Conservation (phyloP, 1,140 invertebrate genomes). For the Parapsyche elsis region DNA sequence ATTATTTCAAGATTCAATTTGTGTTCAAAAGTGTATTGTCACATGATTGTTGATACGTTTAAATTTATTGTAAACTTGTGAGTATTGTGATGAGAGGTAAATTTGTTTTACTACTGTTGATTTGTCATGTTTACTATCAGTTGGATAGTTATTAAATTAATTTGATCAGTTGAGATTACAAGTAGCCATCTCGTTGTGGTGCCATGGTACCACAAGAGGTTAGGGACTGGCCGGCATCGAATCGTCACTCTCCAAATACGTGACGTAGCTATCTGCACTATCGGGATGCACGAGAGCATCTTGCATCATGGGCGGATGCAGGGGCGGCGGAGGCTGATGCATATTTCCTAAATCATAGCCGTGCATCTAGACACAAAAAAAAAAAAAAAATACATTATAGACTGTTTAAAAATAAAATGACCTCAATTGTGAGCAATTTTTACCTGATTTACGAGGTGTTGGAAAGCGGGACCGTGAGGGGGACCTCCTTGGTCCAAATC, state of each 20-base stretch:
- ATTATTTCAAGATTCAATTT: too few species aligned
- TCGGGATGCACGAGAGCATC: constrained; percentile 74
- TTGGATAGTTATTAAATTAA: background rate
- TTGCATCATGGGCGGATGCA: constrained; percentile 71
- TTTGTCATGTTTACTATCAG: background rate
- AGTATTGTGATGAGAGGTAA: background rate
- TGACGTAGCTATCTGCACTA: constrained; percentile 89
- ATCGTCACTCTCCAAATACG: constrained; percentile 89
- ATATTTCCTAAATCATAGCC: constrained; percentile 82
- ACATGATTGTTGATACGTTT: too few species aligned
- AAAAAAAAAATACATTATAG: constrained; percentile 5
- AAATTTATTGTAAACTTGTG: background rate
- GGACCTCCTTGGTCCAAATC: constrained; percentile 82
- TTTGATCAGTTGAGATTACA: constrained; percentile 53
- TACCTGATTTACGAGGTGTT: constrained; percentile 96
- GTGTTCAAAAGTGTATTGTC: too few species aligned
- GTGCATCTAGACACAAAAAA: constrained; percentile 78
- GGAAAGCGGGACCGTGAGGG: constrained; percentile 89
- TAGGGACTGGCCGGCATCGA: constrained; percentile 77
- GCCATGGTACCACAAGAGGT: constrained; percentile 55
- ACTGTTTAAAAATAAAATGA: background rate
- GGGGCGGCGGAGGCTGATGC: constrained; percentile 70
- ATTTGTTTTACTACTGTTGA: background rate
- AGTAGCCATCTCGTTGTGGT: constrained; percentile 52
- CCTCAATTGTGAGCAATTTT: constrained; percentile 40